Evolutionary conservation across 2,888 invertebrate genomes (phyloP).

Genomic region (Sphaerophoria taeniata): DNA sequence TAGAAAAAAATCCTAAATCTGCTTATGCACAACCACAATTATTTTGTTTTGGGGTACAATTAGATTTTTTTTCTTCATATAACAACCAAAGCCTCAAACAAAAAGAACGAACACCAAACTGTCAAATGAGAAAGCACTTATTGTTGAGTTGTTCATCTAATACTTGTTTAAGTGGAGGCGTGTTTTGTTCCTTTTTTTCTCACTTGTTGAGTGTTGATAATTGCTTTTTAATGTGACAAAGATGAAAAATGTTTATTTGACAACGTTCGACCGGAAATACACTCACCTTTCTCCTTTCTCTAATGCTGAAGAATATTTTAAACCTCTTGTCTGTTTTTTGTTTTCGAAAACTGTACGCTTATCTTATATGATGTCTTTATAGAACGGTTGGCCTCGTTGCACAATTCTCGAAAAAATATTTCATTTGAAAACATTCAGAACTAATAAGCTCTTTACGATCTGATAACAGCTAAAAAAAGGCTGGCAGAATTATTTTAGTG

Average conservation of each 20-base stretch:
- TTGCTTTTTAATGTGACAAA: constrained; percentile 73
- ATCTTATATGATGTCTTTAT: too few relatives aligned
- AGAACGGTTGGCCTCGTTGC: too few relatives aligned
- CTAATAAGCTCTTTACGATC: too few relatives aligned
- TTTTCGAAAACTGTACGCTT: too few relatives aligned
- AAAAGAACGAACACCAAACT: background rate
- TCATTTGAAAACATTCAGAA: too few relatives aligned
- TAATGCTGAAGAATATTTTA: too few relatives aligned
- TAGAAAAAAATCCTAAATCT: constrained; percentile 31
- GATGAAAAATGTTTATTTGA: constrained; percentile 45
- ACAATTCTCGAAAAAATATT: too few relatives aligned
- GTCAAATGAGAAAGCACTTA: constrained; percentile 51
- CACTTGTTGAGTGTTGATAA: constrained; percentile 58
- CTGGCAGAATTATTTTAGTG: too few relatives aligned
- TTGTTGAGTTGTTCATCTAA: constrained; percentile 1
- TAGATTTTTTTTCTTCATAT: background rate
- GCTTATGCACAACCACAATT: constrained; percentile 67
- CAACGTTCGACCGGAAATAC: constrained; percentile 44
- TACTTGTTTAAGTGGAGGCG: constrained; percentile 31
- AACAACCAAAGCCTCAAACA: constrained; percentile 30
- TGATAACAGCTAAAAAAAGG: too few relatives aligned
- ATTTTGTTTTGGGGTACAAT: constrained; percentile 50
- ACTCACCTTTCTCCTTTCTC: too few relatives aligned
- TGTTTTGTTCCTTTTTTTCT: constrained; percentile 18
- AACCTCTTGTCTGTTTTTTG: too few relatives aligned